A percentile compares a stretch with the other conserved stretches of the same genome.
Conservation (phyloP, 2,888 invertebrate species). For the Ganaspis brasiliensis region DNA sequence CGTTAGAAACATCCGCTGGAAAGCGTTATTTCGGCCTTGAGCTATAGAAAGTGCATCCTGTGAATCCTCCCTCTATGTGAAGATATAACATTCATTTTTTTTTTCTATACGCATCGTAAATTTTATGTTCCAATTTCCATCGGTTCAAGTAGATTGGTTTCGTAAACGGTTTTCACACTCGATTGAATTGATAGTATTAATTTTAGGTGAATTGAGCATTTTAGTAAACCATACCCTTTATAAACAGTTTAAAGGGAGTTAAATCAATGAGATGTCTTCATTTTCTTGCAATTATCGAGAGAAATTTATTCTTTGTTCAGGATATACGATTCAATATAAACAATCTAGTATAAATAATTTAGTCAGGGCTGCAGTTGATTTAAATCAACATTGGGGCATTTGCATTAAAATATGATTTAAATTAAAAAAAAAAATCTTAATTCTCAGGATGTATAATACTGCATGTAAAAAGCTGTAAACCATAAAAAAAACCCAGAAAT, state of each 20-base stretch:
- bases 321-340: too few relatives aligned
- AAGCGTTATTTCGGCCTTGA: not conserved
- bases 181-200: slow-evolving; percentile 6
- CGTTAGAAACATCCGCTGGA: not conserved
- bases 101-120: slow-evolving; percentile 8
- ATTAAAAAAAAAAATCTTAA: too few relatives aligned
- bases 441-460: too few relatives aligned
- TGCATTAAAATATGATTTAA: too few relatives aligned
- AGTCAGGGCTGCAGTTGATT: too few relatives aligned
- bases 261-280: too few relatives aligned
- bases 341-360: too few relatives aligned
- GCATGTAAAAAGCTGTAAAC: too few relatives aligned
- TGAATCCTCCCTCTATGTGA: not conserved
- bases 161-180: not conserved
- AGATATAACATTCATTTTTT: not conserved
- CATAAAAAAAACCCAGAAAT: too few relatives aligned
- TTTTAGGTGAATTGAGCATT: not conserved
- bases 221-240: not conserved
- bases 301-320: too few relatives aligned
- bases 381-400: too few relatives aligned
- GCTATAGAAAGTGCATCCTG: slow-evolving; percentile 1
- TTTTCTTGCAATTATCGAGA: too few relatives aligned
- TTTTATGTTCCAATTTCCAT: slow-evolving; percentile 5
- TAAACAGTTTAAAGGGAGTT: not conserved
- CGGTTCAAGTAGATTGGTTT: slow-evolving; percentile 8